Conservation (phyloP, 2,888 invertebrate species). For the Ectemnius lituratus region DNA sequence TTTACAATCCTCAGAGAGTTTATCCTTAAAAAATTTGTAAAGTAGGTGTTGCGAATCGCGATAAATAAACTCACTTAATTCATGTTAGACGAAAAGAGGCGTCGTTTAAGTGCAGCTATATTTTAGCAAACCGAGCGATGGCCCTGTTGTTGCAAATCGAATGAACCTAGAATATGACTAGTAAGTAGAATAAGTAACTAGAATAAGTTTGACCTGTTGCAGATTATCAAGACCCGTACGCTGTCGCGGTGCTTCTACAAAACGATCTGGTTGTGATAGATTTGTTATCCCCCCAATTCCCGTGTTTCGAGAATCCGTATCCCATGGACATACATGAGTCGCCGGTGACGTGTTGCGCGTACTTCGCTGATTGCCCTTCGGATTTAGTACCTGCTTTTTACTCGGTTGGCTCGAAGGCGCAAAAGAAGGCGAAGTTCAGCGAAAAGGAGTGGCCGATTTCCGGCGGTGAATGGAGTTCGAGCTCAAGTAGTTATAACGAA, state of each 20-base stretch:
- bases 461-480: constrained; percentile 97
- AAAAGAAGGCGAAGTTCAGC: constrained; percentile 90
- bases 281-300: constrained; percentile 95
- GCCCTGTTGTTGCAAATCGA: too few relatives aligned
- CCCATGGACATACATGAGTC: constrained; percentile 99
- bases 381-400: constrained; percentile 99
- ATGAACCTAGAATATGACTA: too few relatives aligned
- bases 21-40: too few relatives aligned
- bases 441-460: constrained; percentile 97
- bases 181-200: too few relatives aligned
- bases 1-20: too few relatives aligned
- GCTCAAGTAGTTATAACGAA: constrained; percentile 98
- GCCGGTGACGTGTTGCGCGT: constrained; percentile 97
- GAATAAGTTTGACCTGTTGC: constrained; percentile 51
- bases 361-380: constrained; percentile 98
- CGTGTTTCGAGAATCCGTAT: constrained; percentile 99
- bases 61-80: too few relatives aligned
- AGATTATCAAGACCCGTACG: constrained; percentile 99
- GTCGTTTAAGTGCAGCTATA: too few relatives aligned
- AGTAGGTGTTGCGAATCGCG: too few relatives aligned
- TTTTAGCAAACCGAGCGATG: too few relatives aligned
- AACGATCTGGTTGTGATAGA: constrained; percentile 99
- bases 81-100: too few relatives aligned
- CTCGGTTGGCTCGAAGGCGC: constrained; percentile 89
- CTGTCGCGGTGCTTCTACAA: constrained; percentile 97